Conservation (phyloP, 2,113 vertebrate genomes). For the Ctenomys sociabilis region DNA sequence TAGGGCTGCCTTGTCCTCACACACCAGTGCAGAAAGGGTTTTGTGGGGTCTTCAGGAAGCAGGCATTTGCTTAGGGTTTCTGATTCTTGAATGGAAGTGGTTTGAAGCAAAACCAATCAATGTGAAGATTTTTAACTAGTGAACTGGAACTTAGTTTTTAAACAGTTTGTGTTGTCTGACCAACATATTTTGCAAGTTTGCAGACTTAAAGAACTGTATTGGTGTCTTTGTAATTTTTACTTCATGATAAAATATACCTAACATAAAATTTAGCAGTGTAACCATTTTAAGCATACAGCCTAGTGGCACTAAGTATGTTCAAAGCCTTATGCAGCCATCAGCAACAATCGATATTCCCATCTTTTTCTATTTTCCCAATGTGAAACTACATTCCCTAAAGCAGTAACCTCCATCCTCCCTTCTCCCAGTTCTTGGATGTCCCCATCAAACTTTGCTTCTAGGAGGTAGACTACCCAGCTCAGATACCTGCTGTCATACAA, state of each 20-base stretch:
- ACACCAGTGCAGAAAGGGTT: not conserved
- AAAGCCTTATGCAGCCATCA: fast-evolving
- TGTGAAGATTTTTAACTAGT: not conserved
- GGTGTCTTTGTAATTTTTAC: not conserved
- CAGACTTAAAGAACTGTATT: not conserved
- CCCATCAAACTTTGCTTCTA: not conserved
- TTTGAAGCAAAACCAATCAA: slow-evolving; percentile 45
- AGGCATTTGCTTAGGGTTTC: not conserved
- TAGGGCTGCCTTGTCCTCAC: not conserved
- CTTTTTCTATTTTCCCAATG: not conserved
- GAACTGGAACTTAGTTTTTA: not conserved
- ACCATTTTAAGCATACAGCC: not conserved
- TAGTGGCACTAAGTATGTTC: not conserved
- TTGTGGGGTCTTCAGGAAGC: not conserved
- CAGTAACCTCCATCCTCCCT: not conserved
- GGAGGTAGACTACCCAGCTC: not conserved
- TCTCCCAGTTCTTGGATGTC: not conserved
- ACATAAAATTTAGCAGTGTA: not conserved
- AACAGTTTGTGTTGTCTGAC: not conserved
- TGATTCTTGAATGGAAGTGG: slow-evolving; percentile 40
- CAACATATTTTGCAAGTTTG: not conserved
- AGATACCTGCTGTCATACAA: no score
- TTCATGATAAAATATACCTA: not conserved
- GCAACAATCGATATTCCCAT: no score
- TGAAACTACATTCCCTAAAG: not conserved